These are phyloP conservation scores for Machimus atricapillus DNA, from an alignment of 2,888 invertebrate species.

Conservation along the genomic window DNA sequence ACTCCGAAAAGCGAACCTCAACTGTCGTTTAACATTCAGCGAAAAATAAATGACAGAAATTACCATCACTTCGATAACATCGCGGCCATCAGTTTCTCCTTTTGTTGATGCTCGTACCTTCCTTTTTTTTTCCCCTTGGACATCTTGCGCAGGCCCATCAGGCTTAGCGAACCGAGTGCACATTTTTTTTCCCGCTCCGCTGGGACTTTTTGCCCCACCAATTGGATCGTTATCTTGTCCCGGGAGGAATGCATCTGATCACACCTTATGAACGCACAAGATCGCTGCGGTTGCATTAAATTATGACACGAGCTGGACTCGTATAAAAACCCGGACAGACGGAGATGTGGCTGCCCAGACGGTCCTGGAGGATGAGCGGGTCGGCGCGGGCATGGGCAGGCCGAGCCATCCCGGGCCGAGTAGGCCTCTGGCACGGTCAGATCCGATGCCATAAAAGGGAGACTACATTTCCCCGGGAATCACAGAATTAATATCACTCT, in stretches of 20 bases:
- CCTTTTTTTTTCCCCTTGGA: not conserved
- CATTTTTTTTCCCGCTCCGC: not conserved
- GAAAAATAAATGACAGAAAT: constrained; percentile 36
- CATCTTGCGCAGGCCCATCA: not conserved
- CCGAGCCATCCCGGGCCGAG: not conserved
- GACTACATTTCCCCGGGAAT: not conserved
- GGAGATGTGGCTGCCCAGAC: not conserved
- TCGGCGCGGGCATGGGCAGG: not conserved
- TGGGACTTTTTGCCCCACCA: constrained; percentile 5
- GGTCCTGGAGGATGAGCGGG: not conserved
- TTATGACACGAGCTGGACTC: constrained; percentile 33
- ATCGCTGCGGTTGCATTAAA: constrained; percentile 33
- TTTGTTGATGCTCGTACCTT: not conserved
- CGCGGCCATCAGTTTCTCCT: constrained; percentile 17
- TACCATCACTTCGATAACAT: constrained; percentile 35
- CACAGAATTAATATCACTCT: constrained; percentile 32
- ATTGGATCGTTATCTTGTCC: constrained; percentile 38
- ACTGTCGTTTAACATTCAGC: constrained; percentile 11
- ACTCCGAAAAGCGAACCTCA: constrained; percentile 10
- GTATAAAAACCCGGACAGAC: constrained; percentile 15
- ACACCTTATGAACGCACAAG: constrained; percentile 14
- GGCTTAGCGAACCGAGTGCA: not conserved
- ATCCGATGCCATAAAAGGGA: constrained; percentile 19
- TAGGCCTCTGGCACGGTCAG: not conserved
- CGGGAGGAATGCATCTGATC: constrained; percentile 38